Evolutionary conservation across 2,113 vertebrate genomes (phyloP).

Genomic region (Trogon melanurus): DNA sequence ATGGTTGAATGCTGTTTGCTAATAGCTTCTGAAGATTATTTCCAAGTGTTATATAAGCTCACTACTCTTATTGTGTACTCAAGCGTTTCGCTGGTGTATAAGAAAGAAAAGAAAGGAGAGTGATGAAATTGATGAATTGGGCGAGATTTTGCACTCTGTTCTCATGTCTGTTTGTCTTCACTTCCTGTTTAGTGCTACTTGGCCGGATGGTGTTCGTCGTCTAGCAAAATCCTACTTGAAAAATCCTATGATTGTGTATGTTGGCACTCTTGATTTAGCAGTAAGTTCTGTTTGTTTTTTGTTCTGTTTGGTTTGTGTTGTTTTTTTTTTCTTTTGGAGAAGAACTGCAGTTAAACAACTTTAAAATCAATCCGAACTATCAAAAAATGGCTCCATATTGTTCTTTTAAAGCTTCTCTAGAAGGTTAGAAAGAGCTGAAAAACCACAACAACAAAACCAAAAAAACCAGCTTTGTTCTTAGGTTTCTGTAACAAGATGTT

Average conservation of each 20-base stretch:
- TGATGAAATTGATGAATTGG: background rate
- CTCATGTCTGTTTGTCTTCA: background rate
- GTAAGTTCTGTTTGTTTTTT: slow-evolving; percentile 74
- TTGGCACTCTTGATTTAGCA: slow-evolving; percentile 92
- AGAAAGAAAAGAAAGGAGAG: background rate
- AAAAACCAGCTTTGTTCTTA: background rate
- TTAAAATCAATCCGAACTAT: background rate
- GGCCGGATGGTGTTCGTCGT: slow-evolving; percentile 90
- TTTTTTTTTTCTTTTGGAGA: background rate
- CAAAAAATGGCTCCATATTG: background rate
- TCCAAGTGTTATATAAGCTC: background rate
- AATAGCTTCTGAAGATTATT: background rate
- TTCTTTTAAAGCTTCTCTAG: background rate
- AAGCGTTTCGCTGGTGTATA: background rate
- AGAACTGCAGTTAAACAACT: background rate
- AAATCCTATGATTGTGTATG: slow-evolving; percentile 94
- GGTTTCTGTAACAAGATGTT: background rate
- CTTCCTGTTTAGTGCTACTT: slow-evolving; percentile 86
- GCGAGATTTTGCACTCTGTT: background rate
- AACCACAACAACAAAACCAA: too few relatives aligned
- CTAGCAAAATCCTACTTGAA: slow-evolving; percentile 91
- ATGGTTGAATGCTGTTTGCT: background rate
- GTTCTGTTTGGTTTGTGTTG: too few relatives aligned
- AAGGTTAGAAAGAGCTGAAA: background rate
- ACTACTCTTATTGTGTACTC: background rate